A percentile compares a stretch with the other conserved stretches of the same genome.
phyloP scores from a whole-genome alignment of 2,113 vertebrate genomes.

The Myotis lucifugus region DNA sequence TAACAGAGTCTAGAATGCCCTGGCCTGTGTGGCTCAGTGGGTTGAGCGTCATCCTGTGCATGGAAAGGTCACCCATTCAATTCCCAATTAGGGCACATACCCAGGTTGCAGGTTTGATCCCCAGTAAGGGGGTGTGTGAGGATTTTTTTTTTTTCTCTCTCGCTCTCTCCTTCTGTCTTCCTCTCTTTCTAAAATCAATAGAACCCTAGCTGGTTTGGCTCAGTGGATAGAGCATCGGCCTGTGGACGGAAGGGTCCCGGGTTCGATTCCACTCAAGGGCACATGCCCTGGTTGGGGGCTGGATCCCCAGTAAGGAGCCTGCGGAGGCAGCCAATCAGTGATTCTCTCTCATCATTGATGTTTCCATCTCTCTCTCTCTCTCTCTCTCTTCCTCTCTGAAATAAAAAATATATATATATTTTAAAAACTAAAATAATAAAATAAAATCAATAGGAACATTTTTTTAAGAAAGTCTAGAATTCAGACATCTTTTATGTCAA shows the following conservation, averaged over 20 bases:
- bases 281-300: not conserved
- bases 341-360: not conserved
- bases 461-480: not conserved
- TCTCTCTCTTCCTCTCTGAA: not conserved
- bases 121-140: not conserved
- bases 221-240: no score
- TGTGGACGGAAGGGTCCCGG: no score
- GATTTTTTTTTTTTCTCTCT: no score
- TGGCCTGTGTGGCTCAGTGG: not conserved
- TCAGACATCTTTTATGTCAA: not conserved
- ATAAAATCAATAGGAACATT: no score
- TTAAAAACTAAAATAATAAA: no score
- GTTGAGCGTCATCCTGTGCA: not conserved
- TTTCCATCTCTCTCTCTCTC: not conserved
- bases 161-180: no score
- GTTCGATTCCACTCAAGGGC: no score
- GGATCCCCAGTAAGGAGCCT: not conserved
- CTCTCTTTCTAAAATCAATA: no score
- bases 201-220: no score
- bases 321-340: not conserved
- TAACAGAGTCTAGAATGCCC: not conserved
- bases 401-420: no score
- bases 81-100: not conserved
- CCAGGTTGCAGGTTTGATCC: not conserved
- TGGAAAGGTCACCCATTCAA: not conserved